phyloP scores from a whole-genome alignment of 2,113 vertebrate species.

The pig (Sus scrofa) region DNA sequence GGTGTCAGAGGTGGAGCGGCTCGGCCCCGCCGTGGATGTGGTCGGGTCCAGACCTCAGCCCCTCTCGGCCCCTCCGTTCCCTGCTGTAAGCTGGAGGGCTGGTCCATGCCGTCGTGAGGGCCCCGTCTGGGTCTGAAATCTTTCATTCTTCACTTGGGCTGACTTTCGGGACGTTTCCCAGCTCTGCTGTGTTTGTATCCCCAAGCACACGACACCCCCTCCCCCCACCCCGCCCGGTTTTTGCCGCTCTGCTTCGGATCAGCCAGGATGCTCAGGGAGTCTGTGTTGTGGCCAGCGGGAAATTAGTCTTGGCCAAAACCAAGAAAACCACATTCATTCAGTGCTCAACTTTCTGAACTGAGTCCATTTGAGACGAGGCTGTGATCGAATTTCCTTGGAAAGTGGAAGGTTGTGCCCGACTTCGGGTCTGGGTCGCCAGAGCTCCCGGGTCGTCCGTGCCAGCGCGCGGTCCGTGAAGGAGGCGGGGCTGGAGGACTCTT shows the following conservation, averaged over 20 bases:
- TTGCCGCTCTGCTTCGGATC: not conserved
- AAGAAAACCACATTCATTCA: not conserved
- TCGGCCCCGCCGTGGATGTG: not conserved
- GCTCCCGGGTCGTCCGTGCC: not conserved
- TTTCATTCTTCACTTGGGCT: accelerated
- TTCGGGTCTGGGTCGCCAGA: not conserved
- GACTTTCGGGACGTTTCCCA: not conserved
- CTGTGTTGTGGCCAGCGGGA: not conserved
- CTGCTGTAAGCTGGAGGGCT: not conserved
- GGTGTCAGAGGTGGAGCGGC: accelerated
- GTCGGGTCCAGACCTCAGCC: accelerated
- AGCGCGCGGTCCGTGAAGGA: accelerated
- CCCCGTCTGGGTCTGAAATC: not conserved
- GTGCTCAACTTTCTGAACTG: accelerated
- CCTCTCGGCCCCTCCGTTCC: not conserved
- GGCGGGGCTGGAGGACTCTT: accelerated
- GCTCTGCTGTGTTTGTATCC: not conserved
- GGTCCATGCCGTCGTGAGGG: accelerated
- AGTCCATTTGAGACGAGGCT: accelerated
- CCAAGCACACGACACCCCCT: accelerated
- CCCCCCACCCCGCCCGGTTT: too few relatives aligned
- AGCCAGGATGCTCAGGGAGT: not conserved
- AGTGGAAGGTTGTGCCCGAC: accelerated
- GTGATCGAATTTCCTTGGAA: not conserved
- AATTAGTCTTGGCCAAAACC: not conserved